Evolutionary conservation across 1,140 invertebrate species (phyloP), one percentile per base, ranked within the genome.

Genomic region (Elymnias hypermnestra): DNA sequence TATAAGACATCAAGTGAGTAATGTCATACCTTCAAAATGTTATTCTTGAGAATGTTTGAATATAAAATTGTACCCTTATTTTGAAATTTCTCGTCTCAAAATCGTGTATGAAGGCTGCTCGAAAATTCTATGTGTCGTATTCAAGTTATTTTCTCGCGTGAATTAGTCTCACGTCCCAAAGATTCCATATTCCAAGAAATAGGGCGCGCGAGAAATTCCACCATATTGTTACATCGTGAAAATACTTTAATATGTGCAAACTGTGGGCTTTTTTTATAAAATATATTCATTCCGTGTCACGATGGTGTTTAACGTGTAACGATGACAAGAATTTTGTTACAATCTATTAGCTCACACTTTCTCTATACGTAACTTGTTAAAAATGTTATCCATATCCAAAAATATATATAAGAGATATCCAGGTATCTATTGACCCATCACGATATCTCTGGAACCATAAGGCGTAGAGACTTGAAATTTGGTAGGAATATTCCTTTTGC

Each of bases 61-160:
- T 38, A 38, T 38, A 19, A 21, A 19, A 38, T 26, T 29, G 19
- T 9, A n/a, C 13, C 15, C 21, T 37, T n/a, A 43, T 37, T 36
- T 9, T 26, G 29, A 41, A 19, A 42, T 41, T 52, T 56, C 12
- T 48, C 48, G 39, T 26, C 29, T 46, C 39, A 35, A 48, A 54
- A 52, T 53, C 31, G 48, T 53, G 60, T 42, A 42, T 53, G 48
- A 52, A 59, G 58, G 43, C 28, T 52, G 43, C 48, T 50, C 47
- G 50, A 63, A 72, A 72, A 70, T 72, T 54, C 57, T 49, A 57
- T 47, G 54, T 67, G 48, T 68, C 47, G 43, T 44, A 51, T 60
- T 57, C 44, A 46, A 64, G 53, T 70, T 68, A 74, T 76, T 77
- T 74, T 64, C 63, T 59, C 67, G 69, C 68, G 59, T 72, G 68